These are phyloP conservation scores for Cyrtorhinus lividipennis DNA, from an alignment of 1,140 invertebrate genomes.

Conservation along the genomic window DNA sequence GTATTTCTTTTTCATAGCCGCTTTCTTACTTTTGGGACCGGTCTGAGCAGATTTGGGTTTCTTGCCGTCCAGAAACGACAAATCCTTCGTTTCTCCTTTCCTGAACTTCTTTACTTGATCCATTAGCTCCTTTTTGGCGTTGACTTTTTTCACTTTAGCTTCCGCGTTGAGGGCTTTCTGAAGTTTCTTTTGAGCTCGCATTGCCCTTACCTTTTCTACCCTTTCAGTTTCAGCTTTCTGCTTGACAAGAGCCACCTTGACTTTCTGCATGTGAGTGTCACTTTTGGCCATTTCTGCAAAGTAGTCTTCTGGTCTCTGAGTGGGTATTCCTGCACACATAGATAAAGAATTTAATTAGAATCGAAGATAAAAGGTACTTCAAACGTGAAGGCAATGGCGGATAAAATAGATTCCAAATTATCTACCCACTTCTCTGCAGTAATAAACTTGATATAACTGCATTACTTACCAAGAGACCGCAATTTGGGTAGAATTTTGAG, in stretches of 20 bases:
- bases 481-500: conserved; percentile 59
- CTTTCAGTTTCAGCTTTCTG: conserved; percentile 71
- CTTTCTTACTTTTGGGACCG: conserved; percentile 12
- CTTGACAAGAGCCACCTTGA: conserved; percentile 65
- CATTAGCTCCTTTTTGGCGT: conserved; percentile 63
- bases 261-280: conserved; percentile 95
- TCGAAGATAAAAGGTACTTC: no score
- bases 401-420: no score
- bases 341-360: no score
- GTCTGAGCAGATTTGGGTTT: not conserved
- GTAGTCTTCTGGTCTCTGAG: conserved; percentile 83
- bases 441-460: no score
- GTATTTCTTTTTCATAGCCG: conserved; percentile 42
- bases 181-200: conserved; percentile 82
- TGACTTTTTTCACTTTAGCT: conserved; percentile 58
- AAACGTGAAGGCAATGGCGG: no score
- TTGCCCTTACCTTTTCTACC: conserved; percentile 75
- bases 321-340: conserved; percentile 39
- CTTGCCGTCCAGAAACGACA: conserved; percentile 65
- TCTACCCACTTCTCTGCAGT: no score
- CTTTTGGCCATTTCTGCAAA: conserved; percentile 98
- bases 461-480: conserved; percentile 42
- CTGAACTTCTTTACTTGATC: conserved; percentile 71
- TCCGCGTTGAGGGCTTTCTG: conserved; percentile 80
- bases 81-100: conserved; percentile 61